Evolutionary conservation across 2,888 invertebrate genomes (phyloP), one percentile per base, ranked within the genome.

Genomic region (Scaeva pyrastri): DNA sequence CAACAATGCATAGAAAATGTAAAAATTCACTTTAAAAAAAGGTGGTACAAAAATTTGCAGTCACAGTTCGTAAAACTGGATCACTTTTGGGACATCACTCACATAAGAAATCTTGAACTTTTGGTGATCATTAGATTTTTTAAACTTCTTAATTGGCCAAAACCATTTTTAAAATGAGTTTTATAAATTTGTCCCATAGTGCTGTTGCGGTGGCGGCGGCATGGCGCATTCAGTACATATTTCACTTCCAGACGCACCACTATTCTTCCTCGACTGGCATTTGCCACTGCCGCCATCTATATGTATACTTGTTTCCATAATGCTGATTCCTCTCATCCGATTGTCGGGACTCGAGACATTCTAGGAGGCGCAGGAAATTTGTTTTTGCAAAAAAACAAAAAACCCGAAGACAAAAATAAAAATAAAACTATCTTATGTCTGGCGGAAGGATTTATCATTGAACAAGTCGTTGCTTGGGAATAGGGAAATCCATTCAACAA

Each of bases 361-460:
- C 60, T n/a, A 41, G 23, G n/a, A 43, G 60, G 60, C 52, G 5
- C 56, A 72, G 70, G 48, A 48, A 60, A n/a, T 48, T 43, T 26
- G 7, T 56, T 26, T 64, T 31, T 48, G 14, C 14, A 0, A 31
- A 31, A 31, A 31, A 31, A 39, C 39, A 39, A 14, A 52, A 12
- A 52, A 21, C n/a, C n/a, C n/a, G n/a, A n/a, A n/a, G n/a, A n/a
- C 31, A 26, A 45, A 14, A n/a, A 62, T 19, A 31, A 41, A 52
- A 41, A 43, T 43, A n/a, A 14, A 71, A 52, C 50, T 31, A 64
- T 66, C 16, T 21, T 50, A 26, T 68, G 58, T 62, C 72, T 72
- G 60, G 23, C 52, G 52, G 58, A 68, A 55, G 77, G 66, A 73
- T 82, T 64, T 73, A 77, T 77, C 52, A 58, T 68, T 68, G 72